phyloP scores from a whole-genome alignment of 2,888 invertebrate species.

The Selenia dentaria region DNA sequence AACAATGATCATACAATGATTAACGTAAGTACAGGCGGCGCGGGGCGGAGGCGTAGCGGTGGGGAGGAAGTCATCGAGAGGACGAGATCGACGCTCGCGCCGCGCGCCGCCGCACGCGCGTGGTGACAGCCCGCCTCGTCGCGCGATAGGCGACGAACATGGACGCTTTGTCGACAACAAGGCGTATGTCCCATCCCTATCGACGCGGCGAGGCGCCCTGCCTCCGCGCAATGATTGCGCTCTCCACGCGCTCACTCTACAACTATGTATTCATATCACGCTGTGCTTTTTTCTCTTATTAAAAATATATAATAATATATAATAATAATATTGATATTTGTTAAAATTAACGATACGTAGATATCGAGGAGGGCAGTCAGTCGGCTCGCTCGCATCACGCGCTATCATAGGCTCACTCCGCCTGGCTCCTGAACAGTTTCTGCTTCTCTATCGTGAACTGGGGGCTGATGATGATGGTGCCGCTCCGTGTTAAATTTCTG shows the following conservation, averaged over 20 bases:
- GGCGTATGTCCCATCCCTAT: slow-evolving; percentile 6
- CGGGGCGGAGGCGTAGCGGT: slow-evolving; percentile 62
- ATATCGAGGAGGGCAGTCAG: slow-evolving; percentile 81
- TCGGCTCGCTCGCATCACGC: slow-evolving; percentile 73
- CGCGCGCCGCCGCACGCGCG: slow-evolving; percentile 46
- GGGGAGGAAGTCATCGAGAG: slow-evolving; percentile 37
- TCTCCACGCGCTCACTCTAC: slow-evolving; percentile 65
- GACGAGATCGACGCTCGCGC: slow-evolving; percentile 58
- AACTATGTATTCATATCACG: slow-evolving; percentile 84
- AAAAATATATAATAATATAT: slow-evolving; percentile 81
- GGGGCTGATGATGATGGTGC: slow-evolving; percentile 94
- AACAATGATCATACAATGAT: slow-evolving; percentile 64
- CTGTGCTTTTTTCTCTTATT: slow-evolving; percentile 84
- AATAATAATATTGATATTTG: slow-evolving; percentile 84
- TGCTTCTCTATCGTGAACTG: slow-evolving; percentile 96
- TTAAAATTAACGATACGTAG: slow-evolving; percentile 82
- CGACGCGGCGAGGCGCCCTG: slow-evolving; percentile 28
- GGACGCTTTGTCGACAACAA: slow-evolving; percentile 26
- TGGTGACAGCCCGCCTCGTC: slow-evolving; percentile 31
- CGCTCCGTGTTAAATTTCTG: slow-evolving; percentile 94
- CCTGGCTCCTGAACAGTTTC: slow-evolving; percentile 93
- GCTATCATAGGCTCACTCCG: slow-evolving; percentile 68
- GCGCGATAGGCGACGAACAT: slow-evolving; percentile 37
- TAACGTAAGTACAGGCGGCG: slow-evolving; percentile 64
- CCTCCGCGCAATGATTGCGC: not conserved